A percentile compares a stretch with the other conserved stretches of the same genome.
phyloP scores from a whole-genome alignment of 2,888 invertebrate genomes.

The Meghimatium bilineatum region DNA sequence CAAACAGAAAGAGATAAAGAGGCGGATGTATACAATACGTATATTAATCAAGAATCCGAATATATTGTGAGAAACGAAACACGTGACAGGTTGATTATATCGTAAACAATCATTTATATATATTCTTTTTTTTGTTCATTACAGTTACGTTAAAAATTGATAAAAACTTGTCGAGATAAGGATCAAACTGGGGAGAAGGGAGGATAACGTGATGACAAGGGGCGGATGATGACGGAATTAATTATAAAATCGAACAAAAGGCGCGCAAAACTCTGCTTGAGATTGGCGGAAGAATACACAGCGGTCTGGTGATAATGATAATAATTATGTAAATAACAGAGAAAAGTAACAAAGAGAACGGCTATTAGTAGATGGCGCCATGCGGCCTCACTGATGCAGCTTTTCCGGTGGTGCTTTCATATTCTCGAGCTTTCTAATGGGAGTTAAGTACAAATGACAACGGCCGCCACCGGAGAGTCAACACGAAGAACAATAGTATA shows the following conservation, averaged over 20 bases:
- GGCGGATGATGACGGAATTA: background rate
- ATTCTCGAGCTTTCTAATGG: constrained; percentile 10
- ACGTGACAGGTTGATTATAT: background rate
- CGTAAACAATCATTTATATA: background rate
- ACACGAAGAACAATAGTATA: constrained; percentile 5
- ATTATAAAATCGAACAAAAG: constrained; percentile 26
- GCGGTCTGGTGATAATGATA: background rate
- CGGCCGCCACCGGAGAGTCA: constrained; percentile 1
- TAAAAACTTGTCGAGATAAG: background rate
- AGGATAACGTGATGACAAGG: background rate
- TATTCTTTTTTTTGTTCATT: background rate
- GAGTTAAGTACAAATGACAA: constrained; percentile 36
- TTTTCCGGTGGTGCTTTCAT: constrained; percentile 20
- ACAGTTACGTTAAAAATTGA: background rate
- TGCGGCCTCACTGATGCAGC: background rate
- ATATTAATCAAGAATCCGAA: background rate
- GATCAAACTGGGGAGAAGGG: background rate
- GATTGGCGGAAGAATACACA: background rate
- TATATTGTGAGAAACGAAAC: background rate
- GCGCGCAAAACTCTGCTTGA: background rate
- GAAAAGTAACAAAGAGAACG: background rate
- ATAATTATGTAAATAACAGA: background rate
- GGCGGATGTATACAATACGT: background rate
- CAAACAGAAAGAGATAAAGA: background rate
- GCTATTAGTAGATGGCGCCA: constrained; percentile 23